phyloP scores from a whole-genome alignment of 2,888 invertebrate genomes.

The Netelia melanura region DNA sequence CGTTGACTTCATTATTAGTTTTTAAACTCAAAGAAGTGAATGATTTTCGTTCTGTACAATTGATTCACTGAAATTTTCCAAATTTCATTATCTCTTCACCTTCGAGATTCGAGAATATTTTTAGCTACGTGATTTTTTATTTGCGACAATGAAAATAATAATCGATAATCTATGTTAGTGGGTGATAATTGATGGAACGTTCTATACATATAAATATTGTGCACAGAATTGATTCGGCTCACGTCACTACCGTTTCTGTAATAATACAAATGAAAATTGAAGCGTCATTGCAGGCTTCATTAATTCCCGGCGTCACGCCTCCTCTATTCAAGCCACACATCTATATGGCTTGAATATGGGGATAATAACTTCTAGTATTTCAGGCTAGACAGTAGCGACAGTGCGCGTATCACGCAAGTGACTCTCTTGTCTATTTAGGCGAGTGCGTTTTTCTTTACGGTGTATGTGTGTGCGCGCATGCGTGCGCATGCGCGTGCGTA shows the following conservation, averaged over 20 bases:
- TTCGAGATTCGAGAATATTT: too few relatives aligned
- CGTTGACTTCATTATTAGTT: too few relatives aligned
- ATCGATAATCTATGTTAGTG: background rate
- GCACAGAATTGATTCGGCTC: slow-evolving; percentile 38
- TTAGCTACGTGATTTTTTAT: too few relatives aligned
- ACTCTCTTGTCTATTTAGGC: slow-evolving; percentile 28
- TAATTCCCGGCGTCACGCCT: slow-evolving; percentile 60
- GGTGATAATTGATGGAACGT: background rate
- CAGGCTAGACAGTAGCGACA: slow-evolving; percentile 35
- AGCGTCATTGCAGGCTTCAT: slow-evolving; percentile 56
- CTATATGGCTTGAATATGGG: slow-evolving; percentile 3
- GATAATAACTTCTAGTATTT: slow-evolving; percentile 57
- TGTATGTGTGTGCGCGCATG: background rate
- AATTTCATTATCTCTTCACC: too few relatives aligned
- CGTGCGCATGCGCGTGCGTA: background rate
- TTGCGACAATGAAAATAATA: background rate
- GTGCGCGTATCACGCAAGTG: slow-evolving; percentile 46
- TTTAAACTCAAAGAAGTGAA: too few relatives aligned
- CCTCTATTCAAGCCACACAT: slow-evolving; percentile 36
- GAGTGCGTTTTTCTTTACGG: background rate
- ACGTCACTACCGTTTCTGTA: slow-evolving; percentile 51
- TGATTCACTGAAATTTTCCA: too few relatives aligned
- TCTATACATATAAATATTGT: background rate
- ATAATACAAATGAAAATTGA: slow-evolving; percentile 61
- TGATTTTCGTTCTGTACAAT: too few relatives aligned